Conservation (phyloP, 2,797 vertebrate genomes). For the Taenioides sp. region DNA sequence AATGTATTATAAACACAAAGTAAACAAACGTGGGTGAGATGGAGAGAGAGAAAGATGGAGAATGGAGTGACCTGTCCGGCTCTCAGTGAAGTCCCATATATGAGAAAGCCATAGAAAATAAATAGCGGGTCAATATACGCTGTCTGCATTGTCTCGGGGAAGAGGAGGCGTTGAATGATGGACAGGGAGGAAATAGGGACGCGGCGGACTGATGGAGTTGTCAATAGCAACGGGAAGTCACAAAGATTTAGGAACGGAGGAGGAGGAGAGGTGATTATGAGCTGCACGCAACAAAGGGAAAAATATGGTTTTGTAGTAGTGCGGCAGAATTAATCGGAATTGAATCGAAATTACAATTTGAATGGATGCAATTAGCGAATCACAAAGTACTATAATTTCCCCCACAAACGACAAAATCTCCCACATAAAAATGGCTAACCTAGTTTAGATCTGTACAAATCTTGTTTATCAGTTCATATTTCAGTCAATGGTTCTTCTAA, state of each 20-base stretch:
- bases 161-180: constrained; percentile 6
- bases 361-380: no score
- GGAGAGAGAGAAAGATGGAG: not conserved
- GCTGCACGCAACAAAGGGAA: not conserved
- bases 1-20: constrained; percentile 5
- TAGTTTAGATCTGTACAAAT: no score
- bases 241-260: not conserved
- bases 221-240: constrained; percentile 15
- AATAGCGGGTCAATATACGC: constrained; percentile 3
- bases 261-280: constrained; percentile 9
- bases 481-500: no score
- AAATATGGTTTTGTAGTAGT: not conserved
- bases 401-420: no score
- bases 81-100: not conserved
- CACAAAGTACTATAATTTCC: no score
- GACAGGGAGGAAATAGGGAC: constrained; percentile 8
- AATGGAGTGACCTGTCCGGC: not conserved
- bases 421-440: no score
- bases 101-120: constrained; percentile 1
- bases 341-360: no score
- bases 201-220: constrained; percentile 11
- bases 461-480: no score
- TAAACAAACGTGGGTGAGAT: constrained; percentile 1
- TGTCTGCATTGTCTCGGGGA: not conserved
- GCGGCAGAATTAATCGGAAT: no score